Conservation (phyloP, 2,113 vertebrate genomes). For the Hiodon alosoides region DNA sequence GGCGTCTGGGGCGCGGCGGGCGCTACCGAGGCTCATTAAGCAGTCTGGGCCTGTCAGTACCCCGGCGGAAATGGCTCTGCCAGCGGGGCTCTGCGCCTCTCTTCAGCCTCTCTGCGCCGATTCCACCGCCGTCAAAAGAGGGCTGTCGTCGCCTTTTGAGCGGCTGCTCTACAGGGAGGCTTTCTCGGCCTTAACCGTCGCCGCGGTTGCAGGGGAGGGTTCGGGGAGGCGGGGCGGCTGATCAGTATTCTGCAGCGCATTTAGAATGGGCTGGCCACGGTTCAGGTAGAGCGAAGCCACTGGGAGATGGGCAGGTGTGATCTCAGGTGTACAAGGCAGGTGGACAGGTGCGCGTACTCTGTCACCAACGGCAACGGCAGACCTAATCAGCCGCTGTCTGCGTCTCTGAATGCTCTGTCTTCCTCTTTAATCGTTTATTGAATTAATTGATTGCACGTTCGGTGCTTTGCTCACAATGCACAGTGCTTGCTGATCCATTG, state of each 20-base stretch:
- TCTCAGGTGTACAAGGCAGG: neutral
- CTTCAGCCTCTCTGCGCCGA: slow-evolving; percentile 9
- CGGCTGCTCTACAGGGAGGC: slow-evolving; percentile 10
- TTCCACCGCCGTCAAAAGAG: slow-evolving; percentile 23
- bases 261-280: too few relatives aligned
- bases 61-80: slow-evolving; percentile 29
- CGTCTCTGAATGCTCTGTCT: slow-evolving; percentile 5
- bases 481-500: neutral
- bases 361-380: slow-evolving; percentile 12
- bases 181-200: neutral
- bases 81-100: slow-evolving; percentile 31
- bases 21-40: slow-evolving; percentile 39
- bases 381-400: slow-evolving; percentile 6
- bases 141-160: slow-evolving; percentile 16
- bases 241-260: too few relatives aligned
- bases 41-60: slow-evolving; percentile 28
- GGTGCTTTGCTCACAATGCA: neutral
- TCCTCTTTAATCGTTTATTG: slow-evolving; percentile 11
- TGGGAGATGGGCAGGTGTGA: neutral
- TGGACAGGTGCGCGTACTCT: neutral
- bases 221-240: neutral
- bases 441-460: slow-evolving; percentile 14
- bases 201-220: neutral
- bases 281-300: too few relatives aligned
- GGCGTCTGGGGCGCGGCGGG: slow-evolving; percentile 16